These are phyloP conservation scores for Berghia stephanieae DNA, from an alignment of 1,140 invertebrate genomes.

Conservation along the genomic window DNA sequence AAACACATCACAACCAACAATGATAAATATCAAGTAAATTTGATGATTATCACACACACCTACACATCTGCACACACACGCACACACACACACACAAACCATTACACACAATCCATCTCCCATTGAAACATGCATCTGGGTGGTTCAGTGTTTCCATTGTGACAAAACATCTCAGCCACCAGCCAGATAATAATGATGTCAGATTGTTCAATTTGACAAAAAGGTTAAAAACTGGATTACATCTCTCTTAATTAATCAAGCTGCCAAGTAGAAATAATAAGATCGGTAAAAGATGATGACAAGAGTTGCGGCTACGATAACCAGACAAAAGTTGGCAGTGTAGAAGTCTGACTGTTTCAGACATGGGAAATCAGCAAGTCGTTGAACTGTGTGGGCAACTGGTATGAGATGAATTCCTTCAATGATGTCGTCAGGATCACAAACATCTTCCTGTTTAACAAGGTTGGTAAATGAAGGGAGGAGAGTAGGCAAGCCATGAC, in stretches of 20 bases:
- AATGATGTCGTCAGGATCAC: slow-evolving; percentile 78
- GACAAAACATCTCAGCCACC: too few relatives aligned
- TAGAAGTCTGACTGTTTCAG: slow-evolving; percentile 67
- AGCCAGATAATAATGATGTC: too few relatives aligned
- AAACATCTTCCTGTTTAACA: slow-evolving; percentile 80
- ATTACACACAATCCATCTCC: neutral
- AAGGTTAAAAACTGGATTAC: too few relatives aligned
- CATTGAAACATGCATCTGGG: neutral
- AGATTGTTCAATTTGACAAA: too few relatives aligned
- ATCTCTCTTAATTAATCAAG: too few relatives aligned
- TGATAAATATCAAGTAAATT: too few relatives aligned
- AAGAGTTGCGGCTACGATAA: slow-evolving; percentile 74
- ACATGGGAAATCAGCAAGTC: slow-evolving; percentile 47
- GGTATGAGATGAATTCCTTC: slow-evolving; percentile 56
- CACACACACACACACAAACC: neutral
- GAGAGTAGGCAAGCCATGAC: too few relatives aligned
- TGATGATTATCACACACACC: slow-evolving; percentile 18
- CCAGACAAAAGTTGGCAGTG: slow-evolving; percentile 74
- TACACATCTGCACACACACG: neutral
- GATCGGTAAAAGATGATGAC: too few relatives aligned
- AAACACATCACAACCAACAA: too few relatives aligned
- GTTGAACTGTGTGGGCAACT: slow-evolving; percentile 55
- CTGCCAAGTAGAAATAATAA: too few relatives aligned
- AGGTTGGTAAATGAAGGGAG: too few relatives aligned
- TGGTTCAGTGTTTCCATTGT: too few relatives aligned